phyloP scores from a whole-genome alignment of 2,113 vertebrate genomes.

The Cheirogaleus medius region DNA sequence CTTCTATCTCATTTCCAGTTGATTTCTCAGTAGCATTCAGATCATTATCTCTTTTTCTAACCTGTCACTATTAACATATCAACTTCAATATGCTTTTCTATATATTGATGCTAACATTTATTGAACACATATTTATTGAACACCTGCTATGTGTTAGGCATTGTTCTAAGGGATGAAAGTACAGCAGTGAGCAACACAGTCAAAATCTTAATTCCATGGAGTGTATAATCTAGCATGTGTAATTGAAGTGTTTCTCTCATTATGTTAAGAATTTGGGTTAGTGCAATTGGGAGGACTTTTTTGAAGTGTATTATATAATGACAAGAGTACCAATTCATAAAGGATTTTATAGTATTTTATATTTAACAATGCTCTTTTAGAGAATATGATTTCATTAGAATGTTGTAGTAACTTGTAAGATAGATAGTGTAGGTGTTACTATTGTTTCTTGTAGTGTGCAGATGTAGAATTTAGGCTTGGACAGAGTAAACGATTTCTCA shows the following conservation, averaged over 20 bases:
- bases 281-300: not conserved
- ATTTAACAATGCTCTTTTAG: not conserved
- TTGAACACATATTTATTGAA: not conserved
- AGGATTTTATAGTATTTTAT: conserved; percentile 12
- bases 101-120: not conserved
- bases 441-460: not conserved
- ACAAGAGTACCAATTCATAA: not conserved
- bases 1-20: not conserved
- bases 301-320: not conserved
- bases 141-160: not conserved
- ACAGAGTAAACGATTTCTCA: not conserved
- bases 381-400: not conserved
- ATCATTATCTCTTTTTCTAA: conserved; percentile 2
- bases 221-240: not conserved
- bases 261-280: not conserved
- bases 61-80: not conserved
- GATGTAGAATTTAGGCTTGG: not conserved
- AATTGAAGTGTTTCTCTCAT: not conserved
- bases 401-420: not conserved
- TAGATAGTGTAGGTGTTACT: not conserved
- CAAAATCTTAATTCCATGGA: not conserved
- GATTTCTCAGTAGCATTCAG: not conserved
- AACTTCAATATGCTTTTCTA: not conserved
- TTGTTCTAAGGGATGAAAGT: not conserved
- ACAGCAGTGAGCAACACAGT: not conserved